These are phyloP conservation scores for Schizopygopsis malacanthus DNA, from an alignment of 2,797 vertebrate genomes.

Conservation along the genomic window DNA sequence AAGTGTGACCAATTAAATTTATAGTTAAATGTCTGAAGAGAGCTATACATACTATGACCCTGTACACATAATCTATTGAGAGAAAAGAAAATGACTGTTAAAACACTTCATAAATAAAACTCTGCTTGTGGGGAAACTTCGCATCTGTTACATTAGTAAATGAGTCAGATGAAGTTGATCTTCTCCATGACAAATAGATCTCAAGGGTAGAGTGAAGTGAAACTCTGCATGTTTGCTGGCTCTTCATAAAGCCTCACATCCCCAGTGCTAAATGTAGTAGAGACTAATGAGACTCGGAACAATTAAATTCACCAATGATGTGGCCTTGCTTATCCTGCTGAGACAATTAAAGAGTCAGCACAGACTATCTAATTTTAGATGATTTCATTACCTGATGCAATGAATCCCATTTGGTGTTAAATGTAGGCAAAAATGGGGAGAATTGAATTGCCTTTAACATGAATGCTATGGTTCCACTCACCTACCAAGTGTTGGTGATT, in stretches of 20 bases:
- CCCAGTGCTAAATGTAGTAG: slow-evolving; percentile 29
- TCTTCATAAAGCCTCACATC: slow-evolving; percentile 2
- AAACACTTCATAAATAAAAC: slow-evolving; percentile 7
- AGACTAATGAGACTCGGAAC: slow-evolving; percentile 29
- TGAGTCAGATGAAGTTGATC: not conserved
- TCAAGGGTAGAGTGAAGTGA: slow-evolving; percentile 11
- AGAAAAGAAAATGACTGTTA: slow-evolving; percentile 7
- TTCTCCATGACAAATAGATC: slow-evolving; percentile 10
- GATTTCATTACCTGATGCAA: slow-evolving; percentile 37
- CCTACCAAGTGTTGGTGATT: not conserved
- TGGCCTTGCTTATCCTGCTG: slow-evolving; percentile 35
- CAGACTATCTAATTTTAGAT: slow-evolving; percentile 24
- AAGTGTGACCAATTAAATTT: not conserved
- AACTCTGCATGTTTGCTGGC: slow-evolving; percentile 13
- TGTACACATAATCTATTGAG: not conserved
- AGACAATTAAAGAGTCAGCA: slow-evolving; percentile 34
- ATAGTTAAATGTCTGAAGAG: not conserved
- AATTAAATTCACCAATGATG: slow-evolving; percentile 30
- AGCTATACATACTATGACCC: not conserved
- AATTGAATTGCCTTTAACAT: not conserved
- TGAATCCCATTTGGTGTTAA: slow-evolving; percentile 56
- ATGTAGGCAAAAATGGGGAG: slow-evolving; percentile 44
- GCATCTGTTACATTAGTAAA: slow-evolving; percentile 3
- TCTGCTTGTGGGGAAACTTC: not conserved
- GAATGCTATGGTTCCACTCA: not conserved